Base-by-base conservation (phyloP, 2,888 invertebrate genomes). In the Lasioglossum morio region DNA sequence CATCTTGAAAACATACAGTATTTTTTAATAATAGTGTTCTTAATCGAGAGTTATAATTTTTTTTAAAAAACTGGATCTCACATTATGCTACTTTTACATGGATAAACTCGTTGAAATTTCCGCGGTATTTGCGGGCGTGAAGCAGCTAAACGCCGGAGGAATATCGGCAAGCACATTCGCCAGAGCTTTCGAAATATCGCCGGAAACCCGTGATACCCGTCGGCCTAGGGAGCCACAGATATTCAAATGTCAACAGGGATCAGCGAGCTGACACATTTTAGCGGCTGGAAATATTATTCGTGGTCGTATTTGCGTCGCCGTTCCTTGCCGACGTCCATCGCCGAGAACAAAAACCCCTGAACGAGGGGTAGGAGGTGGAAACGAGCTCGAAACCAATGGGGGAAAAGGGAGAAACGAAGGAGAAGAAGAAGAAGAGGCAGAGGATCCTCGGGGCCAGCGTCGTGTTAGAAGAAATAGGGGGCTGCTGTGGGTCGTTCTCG, bases 241-340 rank as follows among this genome's bases (percentile, higher is more conserved):
- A 94, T 95, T 94, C 94, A 94, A 95, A 95, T 94, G 94, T 94
- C 94, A 95, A 93, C 79, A 87, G 92, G 94, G 95, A 95, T 95
- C 95, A 95, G 92, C 91, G 89, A 92, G 92, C 94, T 95, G 95
- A 95, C 95, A 95, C 94, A 92, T 95, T 95, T 95, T 95, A 94
- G 92, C 95, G 92, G 94, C 92, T 92, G 92, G 91, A 94, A 95
- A 95, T 95, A 95, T 95, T 95, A 95, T 95, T 95, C 93, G 92
- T 94, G 91, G 66, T 77, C 90, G 75, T 72, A 72, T 82, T 69
- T 81, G 63, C 77, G 63, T 72, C 77, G 53, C 60, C 82, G 77
- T 40, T 81, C 77, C 78, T 75, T 77, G 74, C 72, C 72, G 78
- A 70, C 85, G 89, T 85, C 79, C 88, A 76, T 79, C 87, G 90